These are phyloP conservation scores for Callipepla californica DNA, from an alignment of 2,113 vertebrate genomes.

Conservation along the genomic window DNA sequence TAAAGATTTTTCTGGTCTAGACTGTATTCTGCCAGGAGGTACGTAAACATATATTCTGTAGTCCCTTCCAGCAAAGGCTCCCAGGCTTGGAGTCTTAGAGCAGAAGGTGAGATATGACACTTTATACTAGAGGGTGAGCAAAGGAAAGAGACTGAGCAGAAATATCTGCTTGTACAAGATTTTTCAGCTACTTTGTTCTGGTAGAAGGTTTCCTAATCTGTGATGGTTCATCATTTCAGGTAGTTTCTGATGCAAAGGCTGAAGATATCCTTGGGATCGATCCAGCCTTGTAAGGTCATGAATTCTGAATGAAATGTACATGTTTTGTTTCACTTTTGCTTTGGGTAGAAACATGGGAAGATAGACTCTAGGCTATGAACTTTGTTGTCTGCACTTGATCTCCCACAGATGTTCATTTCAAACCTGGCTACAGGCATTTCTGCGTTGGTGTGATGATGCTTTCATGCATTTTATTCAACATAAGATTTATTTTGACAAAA, in stretches of 20 bases:
- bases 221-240: not conserved
- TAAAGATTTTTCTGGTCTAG: not conserved
- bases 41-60: not conserved
- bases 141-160: not conserved
- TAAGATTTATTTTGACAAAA: not conserved
- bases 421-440: not conserved
- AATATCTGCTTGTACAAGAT: not conserved
- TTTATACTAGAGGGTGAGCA: not conserved
- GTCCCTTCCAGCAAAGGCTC: not conserved
- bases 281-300: not conserved
- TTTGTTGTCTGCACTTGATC: not conserved
- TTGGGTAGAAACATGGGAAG: not conserved
- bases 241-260: not conserved
- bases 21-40: not conserved
- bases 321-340: not conserved
- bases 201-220: not conserved
- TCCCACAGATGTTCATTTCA: not conserved
- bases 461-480: not conserved
- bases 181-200: not conserved
- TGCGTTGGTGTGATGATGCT: not conserved
- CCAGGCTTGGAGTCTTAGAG: not conserved
- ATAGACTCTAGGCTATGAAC: not conserved
- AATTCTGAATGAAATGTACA: not conserved
- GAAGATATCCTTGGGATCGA: not conserved
- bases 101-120: not conserved